Percentiles rank a stretch among this genome's conserved stretches.
These are phyloP conservation scores for Drosophila maculinotata DNA, from an alignment of 2,888 invertebrate species.

Conservation along the genomic window DNA sequence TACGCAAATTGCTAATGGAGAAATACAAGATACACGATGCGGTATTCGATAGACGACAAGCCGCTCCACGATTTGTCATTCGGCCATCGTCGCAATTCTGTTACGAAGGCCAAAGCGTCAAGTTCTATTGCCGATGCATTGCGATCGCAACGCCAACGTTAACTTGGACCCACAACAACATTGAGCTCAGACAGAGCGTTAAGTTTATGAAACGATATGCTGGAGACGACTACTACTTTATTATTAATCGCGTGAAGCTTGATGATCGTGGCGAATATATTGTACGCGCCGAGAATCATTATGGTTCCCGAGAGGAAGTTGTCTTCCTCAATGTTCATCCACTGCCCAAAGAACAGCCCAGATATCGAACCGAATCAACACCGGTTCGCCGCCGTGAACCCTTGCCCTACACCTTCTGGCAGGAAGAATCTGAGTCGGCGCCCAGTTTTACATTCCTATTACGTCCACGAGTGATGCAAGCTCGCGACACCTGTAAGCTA, in stretches of 20 bases:
- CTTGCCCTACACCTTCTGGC: constrained; percentile 94
- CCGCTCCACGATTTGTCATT: constrained; percentile 99
- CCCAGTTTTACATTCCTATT: constrained; percentile 99
- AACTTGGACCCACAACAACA: constrained; percentile 97
- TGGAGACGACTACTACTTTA: constrained; percentile 98
- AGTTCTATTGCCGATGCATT: constrained; percentile 98
- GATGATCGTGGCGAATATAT: constrained; percentile 99
- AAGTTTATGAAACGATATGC: constrained; percentile 99
- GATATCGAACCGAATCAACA: constrained; percentile 88
- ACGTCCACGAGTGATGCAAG: constrained; percentile 99
- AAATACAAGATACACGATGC: constrained; percentile 98
- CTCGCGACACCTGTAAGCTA: constrained; percentile 97
- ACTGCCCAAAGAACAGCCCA: constrained; percentile 83
- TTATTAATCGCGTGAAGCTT: constrained; percentile 97
- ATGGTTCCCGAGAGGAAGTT: constrained; percentile 97
- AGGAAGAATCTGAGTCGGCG: constrained; percentile 96
- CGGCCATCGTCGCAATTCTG: constrained; percentile 97
- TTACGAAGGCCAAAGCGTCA: constrained; percentile 98
- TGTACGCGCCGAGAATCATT: constrained; percentile 98
- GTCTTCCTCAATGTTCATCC: constrained; percentile 98
- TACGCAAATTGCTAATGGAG: constrained; percentile 97
- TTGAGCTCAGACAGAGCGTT: constrained; percentile 97
- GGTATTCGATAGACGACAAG: constrained; percentile 98
- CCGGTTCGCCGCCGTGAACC: constrained; percentile 92
- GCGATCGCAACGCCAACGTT: constrained; percentile 97